Percentiles rank a stretch among this genome's conserved stretches.
Conservation (phyloP, 64 coral and sea anemone genomes). For the Stichodactyla mertensii region DNA sequence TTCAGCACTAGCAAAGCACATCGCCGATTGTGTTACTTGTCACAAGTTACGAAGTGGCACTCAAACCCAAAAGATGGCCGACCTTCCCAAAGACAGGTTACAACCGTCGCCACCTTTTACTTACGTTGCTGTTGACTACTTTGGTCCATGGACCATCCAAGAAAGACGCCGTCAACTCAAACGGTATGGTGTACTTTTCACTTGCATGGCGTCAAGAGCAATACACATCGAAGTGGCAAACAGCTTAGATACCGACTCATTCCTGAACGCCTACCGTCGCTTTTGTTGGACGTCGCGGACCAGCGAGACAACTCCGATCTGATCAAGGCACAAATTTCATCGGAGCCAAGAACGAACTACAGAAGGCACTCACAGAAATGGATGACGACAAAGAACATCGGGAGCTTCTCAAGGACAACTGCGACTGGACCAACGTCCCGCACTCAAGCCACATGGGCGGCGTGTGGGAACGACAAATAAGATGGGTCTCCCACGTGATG, state of each 20-base stretch:
- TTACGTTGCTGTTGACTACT: too few species aligned
- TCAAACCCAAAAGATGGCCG: constrained; percentile 14
- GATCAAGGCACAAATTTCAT: constrained; percentile 27
- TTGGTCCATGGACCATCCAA: too few species aligned
- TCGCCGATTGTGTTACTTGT: constrained; percentile 3
- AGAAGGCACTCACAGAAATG: constrained; percentile 7
- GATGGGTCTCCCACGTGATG: not conserved
- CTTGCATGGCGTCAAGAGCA: not conserved
- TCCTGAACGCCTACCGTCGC: too few species aligned
- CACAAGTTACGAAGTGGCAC: not conserved
- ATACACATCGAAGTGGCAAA: constrained; percentile 16
- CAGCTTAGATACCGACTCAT: too few species aligned
- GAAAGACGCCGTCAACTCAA: not conserved
- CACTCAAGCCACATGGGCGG: too few species aligned
- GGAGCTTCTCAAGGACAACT: constrained; percentile 12
- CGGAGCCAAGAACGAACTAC: constrained; percentile 3
- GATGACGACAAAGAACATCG: not conserved
- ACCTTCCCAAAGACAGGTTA: constrained; percentile 16
- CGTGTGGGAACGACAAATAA: not conserved
- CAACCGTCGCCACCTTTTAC: constrained; percentile 17
- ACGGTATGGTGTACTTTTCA: not conserved
- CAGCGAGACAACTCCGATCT: constrained; percentile 4
- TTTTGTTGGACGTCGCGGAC: not conserved
- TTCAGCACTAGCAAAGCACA: not conserved
- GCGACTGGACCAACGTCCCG: constrained; percentile 35